phyloP scores from a whole-genome alignment of 1,140 invertebrate species.

The Tetramorium simillimum region DNA sequence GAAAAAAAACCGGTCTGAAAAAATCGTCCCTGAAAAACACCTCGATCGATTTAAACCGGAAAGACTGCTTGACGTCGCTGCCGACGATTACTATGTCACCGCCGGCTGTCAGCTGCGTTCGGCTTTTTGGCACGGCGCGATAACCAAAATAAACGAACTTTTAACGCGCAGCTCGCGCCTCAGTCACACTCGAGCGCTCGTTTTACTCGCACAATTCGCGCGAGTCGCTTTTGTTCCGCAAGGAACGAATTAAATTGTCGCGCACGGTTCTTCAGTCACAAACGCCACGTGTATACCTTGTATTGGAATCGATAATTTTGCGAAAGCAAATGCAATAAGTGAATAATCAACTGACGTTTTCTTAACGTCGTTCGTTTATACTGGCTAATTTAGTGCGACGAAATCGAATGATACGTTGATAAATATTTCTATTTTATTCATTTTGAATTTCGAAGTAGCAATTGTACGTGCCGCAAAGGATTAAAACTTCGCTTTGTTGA shows the following conservation, averaged over 20 bases:
- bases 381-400: too few relatives aligned
- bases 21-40: not conserved
- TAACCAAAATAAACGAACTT: slow-evolving; percentile 71
- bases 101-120: slow-evolving; percentile 50
- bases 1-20: not conserved
- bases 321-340: not conserved
- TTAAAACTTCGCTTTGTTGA: not conserved
- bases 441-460: not conserved
- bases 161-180: slow-evolving; percentile 26
- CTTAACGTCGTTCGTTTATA: not conserved
- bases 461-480: not conserved
- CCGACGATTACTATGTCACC: slow-evolving; percentile 8
- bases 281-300: not conserved
- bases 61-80: not conserved
- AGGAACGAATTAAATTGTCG: not conserved
- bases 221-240: not conserved
- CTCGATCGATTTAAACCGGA: not conserved
- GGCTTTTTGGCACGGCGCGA: slow-evolving; percentile 63
- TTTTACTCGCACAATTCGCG: slow-evolving; percentile 41
- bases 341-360: not conserved
- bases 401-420: not conserved
- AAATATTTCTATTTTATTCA: not conserved
- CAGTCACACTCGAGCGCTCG: slow-evolving; percentile 58
- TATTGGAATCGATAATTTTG: not conserved
- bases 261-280: not conserved